These are phyloP conservation scores for Mobula birostris DNA, from an alignment of 2,113 vertebrate species.

Conservation along the genomic window DNA sequence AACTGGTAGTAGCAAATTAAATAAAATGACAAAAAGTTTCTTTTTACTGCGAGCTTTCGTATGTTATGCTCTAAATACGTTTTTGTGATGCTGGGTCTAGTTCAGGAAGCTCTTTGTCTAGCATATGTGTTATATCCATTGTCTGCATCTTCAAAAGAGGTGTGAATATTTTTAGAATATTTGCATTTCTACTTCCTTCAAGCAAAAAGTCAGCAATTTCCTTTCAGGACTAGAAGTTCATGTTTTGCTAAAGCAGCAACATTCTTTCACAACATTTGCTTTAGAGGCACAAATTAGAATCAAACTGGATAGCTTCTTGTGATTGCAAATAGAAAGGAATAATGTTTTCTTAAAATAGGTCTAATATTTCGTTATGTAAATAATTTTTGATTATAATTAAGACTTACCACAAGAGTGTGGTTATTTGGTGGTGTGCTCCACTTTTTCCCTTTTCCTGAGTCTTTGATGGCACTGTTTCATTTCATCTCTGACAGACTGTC, in stretches of 20 bases:
- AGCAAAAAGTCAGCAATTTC: background rate
- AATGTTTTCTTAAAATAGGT: background rate
- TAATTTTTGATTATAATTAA: background rate
- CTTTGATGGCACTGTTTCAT: background rate
- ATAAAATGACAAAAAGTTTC: background rate
- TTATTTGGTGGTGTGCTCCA: too few species aligned
- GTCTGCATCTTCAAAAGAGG: conserved; percentile 32
- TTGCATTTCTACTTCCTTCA: conserved; percentile 32
- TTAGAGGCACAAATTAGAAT: background rate
- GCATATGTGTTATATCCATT: conserved; percentile 33
- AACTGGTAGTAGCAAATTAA: conserved; percentile 7
- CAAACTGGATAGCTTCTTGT: background rate
- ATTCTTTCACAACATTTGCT: background rate
- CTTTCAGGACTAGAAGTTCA: conserved; percentile 12
- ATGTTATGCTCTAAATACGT: background rate
- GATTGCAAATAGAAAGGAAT: background rate
- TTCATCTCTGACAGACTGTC: background rate
- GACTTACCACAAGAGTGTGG: background rate
- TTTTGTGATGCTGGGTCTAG: background rate
- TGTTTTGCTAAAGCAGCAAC: conserved; percentile 5
- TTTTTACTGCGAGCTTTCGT: background rate
- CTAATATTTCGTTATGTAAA: background rate
- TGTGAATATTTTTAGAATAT: conserved; percentile 38
- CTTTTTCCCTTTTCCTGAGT: background rate
- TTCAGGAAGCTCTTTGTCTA: conserved; percentile 30